Conservation (phyloP, 2,888 invertebrate species). For the Hyposoter didymator region DNA sequence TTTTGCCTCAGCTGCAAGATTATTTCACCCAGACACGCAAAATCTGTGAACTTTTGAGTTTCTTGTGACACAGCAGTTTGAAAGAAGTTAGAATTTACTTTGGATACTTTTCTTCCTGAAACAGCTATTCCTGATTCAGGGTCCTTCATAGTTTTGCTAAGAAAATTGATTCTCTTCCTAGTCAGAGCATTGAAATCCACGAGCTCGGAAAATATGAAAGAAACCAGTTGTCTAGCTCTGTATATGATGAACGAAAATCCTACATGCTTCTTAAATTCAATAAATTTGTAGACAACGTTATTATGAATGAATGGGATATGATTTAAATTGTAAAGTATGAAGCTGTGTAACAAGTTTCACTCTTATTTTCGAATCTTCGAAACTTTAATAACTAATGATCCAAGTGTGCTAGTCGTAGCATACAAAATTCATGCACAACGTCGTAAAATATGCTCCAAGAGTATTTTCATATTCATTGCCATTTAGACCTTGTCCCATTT, state of each 20-base stretch:
- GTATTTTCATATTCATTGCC: constrained; percentile 29
- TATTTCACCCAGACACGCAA: background rate
- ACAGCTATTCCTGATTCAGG: constrained; percentile 1
- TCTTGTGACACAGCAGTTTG: background rate
- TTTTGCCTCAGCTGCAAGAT: background rate
- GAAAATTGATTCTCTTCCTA: background rate
- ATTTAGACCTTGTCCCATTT: constrained; percentile 17
- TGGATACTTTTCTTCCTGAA: background rate
- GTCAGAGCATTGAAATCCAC: background rate
- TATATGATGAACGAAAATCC: background rate
- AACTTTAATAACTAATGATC: background rate
- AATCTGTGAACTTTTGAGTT: background rate
- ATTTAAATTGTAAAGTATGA: background rate
- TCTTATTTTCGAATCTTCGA: background rate
- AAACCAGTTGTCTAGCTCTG: background rate
- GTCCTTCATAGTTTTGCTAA: background rate
- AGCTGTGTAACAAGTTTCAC: background rate
- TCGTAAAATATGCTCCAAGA: background rate
- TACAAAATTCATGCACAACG: constrained; percentile 1
- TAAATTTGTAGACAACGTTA: background rate
- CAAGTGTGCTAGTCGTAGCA: background rate
- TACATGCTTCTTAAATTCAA: background rate
- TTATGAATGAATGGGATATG: background rate
- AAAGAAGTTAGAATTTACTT: background rate
- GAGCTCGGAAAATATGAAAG: background rate